Base-by-base conservation (phyloP, 2,888 invertebrate genomes). In the Rhaphigaster nebulosa region DNA sequence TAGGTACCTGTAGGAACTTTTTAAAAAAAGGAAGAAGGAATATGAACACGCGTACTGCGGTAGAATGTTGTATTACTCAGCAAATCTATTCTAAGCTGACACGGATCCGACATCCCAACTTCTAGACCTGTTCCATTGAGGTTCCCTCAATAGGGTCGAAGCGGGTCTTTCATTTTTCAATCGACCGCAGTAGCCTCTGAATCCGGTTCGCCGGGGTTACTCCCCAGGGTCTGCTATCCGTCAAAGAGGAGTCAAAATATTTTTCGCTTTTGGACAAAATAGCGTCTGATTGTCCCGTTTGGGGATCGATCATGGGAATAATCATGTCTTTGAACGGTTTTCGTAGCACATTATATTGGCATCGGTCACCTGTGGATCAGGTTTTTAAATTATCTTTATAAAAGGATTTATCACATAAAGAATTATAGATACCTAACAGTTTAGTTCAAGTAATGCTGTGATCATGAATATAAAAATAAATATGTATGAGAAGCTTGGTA, bases 171-270 rank as follows among this genome's bases (percentile, higher is more conserved):
- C 18, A 76, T 34, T 70, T 70, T 4, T 3, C 80, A 50, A n/a
- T n/a, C 45, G 84, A 84, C 26, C 84, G 12, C 45, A 50, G 84
- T 23, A 45, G 26, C 41, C 80, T 38, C 80, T 80, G 80, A 80
- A 18, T 41, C 80, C 23, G 41, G 80, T 3, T 18, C 41, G 10
- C 29, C 1, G 26, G 41, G 41, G 41, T 80, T 23, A 23, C 26
- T n/a, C 45, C 26, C 84, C 84, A 84, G 45, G 84, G 45, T n/a
- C n/a, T 50, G 84, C n/a, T 1, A 45, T 45, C 84, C 84, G n/a
- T 84, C 84, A 84, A n/a, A 84, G 18, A 41, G 26, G 2, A 41
- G 84, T 84, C 84, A 84, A 84, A 84, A 84, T 84, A 84, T 50
- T 41, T 84, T 84, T 45, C 0, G n/a, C 0, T 45, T 10, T 6